Base-by-base conservation (phyloP, 2,888 invertebrate genomes). In the Apomyelois bistriatella region DNA sequence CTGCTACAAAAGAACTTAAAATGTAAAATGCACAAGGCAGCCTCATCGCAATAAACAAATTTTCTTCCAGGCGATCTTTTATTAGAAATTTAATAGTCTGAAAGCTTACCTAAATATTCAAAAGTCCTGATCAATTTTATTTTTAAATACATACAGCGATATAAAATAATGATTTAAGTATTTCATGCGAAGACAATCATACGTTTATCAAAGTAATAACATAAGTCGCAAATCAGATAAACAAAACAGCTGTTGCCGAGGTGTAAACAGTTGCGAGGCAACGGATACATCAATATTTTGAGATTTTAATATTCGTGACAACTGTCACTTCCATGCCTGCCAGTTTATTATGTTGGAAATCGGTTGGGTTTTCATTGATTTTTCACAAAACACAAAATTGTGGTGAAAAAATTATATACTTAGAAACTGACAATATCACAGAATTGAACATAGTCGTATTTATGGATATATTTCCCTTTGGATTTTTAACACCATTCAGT, bases 181-280 rank as follows among this genome's bases (percentile, higher is more conserved):
- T 10, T 32, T 32, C 15, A 15, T 32, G 10, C 9, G 32, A 15
- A 46, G 15, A 41, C 9, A 17, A 17, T 10, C 6, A 17, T 15
- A 10, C 15, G 7, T 30, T 15, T 30, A 46, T 22, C 22, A 46
- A 46, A 16, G 16, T 15, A 5, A 8, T 43, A 32, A 46, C 35
- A 7, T 32, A 15, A 22, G 9, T 30, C 9, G 6, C 7, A 16
- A 15, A 9, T 32, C 46, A 32, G 12, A 32, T 15, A 46, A 46
- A 46, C 42, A 43, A 43, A 22, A 43, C 46, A 46, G 46, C 46
- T 46, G 32, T 46, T 46, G 55, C 53, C 56, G 48, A 35, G 53
- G 40, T 47, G 53, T 51, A 22, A 50, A 48, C 35, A 49, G 52
- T 47, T 17, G 49, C 32, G 42, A 41, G 48, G 53, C 28, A 53